Base-by-base conservation (phyloP, 2,113 vertebrate genomes). In the Rhombomys opimus region DNA sequence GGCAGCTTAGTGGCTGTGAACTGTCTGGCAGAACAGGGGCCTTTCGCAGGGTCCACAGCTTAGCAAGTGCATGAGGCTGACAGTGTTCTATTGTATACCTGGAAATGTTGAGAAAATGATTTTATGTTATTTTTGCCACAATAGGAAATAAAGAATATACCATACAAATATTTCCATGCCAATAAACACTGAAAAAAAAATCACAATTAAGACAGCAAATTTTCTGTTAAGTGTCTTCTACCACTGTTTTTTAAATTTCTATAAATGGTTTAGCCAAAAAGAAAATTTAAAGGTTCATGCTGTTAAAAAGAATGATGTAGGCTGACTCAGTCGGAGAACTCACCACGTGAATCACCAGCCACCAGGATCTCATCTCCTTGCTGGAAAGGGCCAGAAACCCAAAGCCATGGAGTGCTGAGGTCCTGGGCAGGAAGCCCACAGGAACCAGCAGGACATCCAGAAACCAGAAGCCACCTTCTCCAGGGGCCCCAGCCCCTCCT, bases 181-280 rank as follows among this genome's bases (percentile, higher is more conserved):
- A 35, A 73, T 68, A 84, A 75, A 75, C 32, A 22, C 7, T 25
- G 2, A 81, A 59, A 93, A 77, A 78, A 46, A 5, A 46, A 46
- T 46, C 63, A 73, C 38, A 32, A 65, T 81, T 84, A 92, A 85
- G 61, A 76, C 25, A 35, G 18, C 61, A 35, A 18, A 77, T 78
- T 63, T 91, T 86, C 41, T 67, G 25, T 87, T 63, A 80, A 7
- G 63, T 14, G n/a, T 41, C 75, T 87, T 89, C 61, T 68, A n/a
- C 12, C 54, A 50, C n/a, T 30, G 80, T 46, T 46, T 61, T 89
- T 23, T 22, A 85, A 72, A 63, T 0, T 15, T 80, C 59, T 81
- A 46, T 78, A 78, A 93, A 96, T 25, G 4, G 2, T 82, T 86
- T 90, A 94, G 17, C n/a, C 50, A 81, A 90, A 93, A 73, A 10